These are phyloP conservation scores for Chaetodon trifascialis DNA, from an alignment of 2,113 vertebrate species.

Conservation along the genomic window DNA sequence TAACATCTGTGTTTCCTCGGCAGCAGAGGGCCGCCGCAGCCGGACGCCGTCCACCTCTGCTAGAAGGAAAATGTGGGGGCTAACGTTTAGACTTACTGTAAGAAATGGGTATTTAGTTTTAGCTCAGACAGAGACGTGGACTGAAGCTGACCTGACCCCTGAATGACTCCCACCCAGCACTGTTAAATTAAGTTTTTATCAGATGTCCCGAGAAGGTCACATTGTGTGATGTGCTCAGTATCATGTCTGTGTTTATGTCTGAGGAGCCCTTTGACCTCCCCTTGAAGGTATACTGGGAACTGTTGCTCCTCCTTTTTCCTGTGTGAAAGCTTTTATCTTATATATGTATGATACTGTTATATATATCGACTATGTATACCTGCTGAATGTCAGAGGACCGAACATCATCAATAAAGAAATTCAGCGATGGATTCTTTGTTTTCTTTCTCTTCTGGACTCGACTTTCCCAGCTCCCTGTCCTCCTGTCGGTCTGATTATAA, in stretches of 20 bases:
- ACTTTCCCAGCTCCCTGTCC: neutral
- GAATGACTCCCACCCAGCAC: too few species aligned
- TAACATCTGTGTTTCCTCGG: too few species aligned
- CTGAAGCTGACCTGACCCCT: too few species aligned
- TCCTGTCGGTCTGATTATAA: neutral
- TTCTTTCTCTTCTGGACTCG: neutral
- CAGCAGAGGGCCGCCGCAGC: too few species aligned
- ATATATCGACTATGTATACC: neutral
- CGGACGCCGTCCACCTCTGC: too few species aligned
- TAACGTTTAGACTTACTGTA: too few species aligned
- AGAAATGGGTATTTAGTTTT: too few species aligned
- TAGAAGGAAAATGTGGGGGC: too few species aligned
- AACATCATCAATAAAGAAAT: neutral
- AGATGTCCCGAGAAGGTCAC: neutral
- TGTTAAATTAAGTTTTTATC: neutral
- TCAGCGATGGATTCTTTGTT: neutral
- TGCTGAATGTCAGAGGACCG: neutral
- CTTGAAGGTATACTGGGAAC: neutral
- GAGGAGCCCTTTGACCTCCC: neutral
- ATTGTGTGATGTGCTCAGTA: neutral
- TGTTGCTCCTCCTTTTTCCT: neutral
- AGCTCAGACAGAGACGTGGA: too few species aligned
- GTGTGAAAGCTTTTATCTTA: too few species aligned
- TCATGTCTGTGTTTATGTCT: neutral
- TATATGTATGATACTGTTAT: too few species aligned